Conservation (phyloP, 92 coral and sea anemone species). For the Desmophyllum pertusum region DNA sequence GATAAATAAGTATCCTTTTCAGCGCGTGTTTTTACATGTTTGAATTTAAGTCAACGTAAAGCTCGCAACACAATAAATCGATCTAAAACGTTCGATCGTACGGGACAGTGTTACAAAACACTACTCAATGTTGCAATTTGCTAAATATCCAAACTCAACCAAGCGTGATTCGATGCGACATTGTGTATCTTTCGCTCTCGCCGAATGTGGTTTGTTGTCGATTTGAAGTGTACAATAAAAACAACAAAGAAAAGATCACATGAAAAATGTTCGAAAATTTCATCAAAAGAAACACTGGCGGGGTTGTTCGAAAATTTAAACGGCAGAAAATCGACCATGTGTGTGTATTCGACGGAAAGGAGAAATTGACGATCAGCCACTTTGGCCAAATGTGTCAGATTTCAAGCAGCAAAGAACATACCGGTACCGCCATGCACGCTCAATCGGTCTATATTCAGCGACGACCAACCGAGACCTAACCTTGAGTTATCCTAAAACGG, state of each 20-base stretch:
- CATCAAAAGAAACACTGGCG: not conserved
- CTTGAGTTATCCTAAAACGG: conserved; percentile 2
- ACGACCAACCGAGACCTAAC: conserved; percentile 23
- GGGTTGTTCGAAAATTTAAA: not conserved
- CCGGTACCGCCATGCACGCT: conserved; percentile 22
- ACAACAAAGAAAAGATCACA: conserved; percentile 16
- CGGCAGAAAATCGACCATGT: not conserved
- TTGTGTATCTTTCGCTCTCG: conserved; percentile 15
- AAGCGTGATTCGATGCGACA: conserved; percentile 10
- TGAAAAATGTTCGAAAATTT: not conserved
- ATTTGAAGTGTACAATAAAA: conserved; percentile 39
- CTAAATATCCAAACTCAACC: not conserved
- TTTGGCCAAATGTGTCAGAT: conserved; percentile 11
- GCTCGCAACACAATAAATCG: not conserved
- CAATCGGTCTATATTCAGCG: conserved; percentile 12
- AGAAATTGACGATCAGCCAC: conserved; percentile 4
- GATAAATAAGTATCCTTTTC: conserved; percentile 37
- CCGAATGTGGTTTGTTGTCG: conserved; percentile 34
- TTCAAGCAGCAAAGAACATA: conserved; percentile 27
- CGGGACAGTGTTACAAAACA: not conserved
- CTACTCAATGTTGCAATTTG: conserved; percentile 20
- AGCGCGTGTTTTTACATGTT: conserved; percentile 41
- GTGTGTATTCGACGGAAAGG: not conserved
- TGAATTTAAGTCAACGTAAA: conserved; percentile 29
- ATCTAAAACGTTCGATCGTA: conserved; percentile 14